These are phyloP conservation scores for Macrocentrus cingulum DNA, from an alignment of 1,140 invertebrate genomes.

Conservation along the genomic window DNA sequence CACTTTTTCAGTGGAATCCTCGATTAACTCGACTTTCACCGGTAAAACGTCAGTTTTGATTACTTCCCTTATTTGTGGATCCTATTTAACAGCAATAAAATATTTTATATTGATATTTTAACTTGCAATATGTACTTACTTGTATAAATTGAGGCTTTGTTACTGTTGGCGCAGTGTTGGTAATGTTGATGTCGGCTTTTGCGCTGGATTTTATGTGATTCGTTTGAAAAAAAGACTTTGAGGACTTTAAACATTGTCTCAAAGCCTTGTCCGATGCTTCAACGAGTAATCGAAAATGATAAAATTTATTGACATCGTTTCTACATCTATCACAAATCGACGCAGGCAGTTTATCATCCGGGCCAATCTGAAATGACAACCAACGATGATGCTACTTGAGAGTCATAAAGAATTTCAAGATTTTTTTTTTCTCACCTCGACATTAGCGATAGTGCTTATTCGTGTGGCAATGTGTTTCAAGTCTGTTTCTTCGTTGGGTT, in stretches of 20 bases:
- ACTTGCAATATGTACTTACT: no score
- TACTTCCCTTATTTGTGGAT: no score
- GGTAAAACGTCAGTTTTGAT: no score
- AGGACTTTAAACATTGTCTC: slow-evolving; percentile 30
- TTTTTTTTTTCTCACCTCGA: slow-evolving; percentile 33
- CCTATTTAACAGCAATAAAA: no score
- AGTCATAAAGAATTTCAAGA: no score
- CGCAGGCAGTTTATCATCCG: slow-evolving; percentile 34
- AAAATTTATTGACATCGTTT: slow-evolving; percentile 36
- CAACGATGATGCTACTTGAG: not conserved
- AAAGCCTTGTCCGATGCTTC: slow-evolving; percentile 40
- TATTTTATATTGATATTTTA: no score
- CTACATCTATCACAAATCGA: slow-evolving; percentile 36
- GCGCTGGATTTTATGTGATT: not conserved
- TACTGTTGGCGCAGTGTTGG: not conserved
- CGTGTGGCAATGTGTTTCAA: slow-evolving; percentile 28
- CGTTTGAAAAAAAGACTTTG: slow-evolving; percentile 3
- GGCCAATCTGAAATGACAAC: slow-evolving; percentile 30
- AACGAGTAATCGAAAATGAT: slow-evolving; percentile 37
- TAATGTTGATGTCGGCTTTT: not conserved
- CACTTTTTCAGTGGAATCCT: slow-evolving; percentile 8
- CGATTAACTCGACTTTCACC: not conserved
- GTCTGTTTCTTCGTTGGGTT: slow-evolving; percentile 10
- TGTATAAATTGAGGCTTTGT: not conserved
- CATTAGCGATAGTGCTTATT: slow-evolving; percentile 37